Evolutionary conservation across 2,797 vertebrate species (phyloP).

Genomic region (Okamejei kenojei): DNA sequence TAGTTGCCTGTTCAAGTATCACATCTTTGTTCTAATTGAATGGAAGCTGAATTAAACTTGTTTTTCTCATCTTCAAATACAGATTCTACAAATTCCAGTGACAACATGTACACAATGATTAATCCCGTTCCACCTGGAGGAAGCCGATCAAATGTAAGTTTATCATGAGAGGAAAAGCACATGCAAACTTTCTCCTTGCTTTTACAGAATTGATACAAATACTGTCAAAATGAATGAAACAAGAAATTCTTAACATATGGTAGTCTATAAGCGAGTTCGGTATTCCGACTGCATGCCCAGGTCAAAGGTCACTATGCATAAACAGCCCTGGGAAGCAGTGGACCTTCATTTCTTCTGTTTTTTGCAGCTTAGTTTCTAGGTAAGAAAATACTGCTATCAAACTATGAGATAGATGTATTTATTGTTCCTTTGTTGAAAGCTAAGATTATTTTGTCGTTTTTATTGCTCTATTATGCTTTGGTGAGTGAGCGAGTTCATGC

Average conservation of each 20-base stretch:
- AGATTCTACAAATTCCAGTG: constrained; percentile 99
- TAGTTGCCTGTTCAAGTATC: neutral
- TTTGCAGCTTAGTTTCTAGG: no score
- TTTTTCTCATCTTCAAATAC: constrained; percentile 39
- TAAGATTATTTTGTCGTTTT: no score
- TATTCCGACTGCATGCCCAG: no score
- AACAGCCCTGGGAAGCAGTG: no score
- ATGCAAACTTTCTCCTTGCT: neutral
- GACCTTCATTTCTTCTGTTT: no score
- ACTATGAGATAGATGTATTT: no score
- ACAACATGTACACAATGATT: constrained; percentile 99
- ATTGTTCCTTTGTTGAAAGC: no score
- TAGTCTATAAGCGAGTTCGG: no score
- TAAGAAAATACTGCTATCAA: no score
- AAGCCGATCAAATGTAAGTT: constrained; percentile 93
- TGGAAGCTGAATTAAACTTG: neutral
- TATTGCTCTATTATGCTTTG: no score
- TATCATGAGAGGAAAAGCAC: neutral
- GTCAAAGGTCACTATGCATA: no score
- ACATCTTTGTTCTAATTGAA: neutral
- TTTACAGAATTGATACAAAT: neutral
- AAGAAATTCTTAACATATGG: neutral
- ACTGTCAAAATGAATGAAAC: neutral
- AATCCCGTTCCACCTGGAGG: constrained; percentile 88
- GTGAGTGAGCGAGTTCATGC: no score